Percentiles rank a stretch among this genome's conserved stretches.
Conservation (phyloP, 2,888 invertebrate genomes). For the Mantis religiosa region DNA sequence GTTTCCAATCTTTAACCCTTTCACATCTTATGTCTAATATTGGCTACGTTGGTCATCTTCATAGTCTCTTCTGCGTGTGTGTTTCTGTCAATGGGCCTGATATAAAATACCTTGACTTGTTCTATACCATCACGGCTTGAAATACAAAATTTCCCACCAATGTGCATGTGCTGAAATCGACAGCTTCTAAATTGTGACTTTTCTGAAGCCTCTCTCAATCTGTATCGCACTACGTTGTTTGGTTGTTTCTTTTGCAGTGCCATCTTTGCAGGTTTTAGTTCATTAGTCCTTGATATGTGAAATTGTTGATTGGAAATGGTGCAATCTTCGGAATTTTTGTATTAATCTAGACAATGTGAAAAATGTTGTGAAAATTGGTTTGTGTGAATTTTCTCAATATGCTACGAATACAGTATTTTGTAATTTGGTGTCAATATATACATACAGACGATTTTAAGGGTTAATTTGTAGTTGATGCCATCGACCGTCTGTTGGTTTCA, state of each 20-base stretch:
- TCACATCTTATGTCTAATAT: too few relatives aligned
- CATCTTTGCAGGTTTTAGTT: constrained; percentile 29
- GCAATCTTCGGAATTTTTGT: constrained; percentile 9
- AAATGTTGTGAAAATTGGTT: constrained; percentile 8
- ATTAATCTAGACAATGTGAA: not conserved
- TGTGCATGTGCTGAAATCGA: not conserved
- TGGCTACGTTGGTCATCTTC: too few relatives aligned
- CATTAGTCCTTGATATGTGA: constrained; percentile 29
- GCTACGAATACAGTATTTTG: not conserved
- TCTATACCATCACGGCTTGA: too few relatives aligned
- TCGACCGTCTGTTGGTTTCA: constrained; percentile 23
- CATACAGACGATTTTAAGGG: constrained; percentile 11
- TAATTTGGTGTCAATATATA: constrained; percentile 11
- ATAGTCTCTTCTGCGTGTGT: too few relatives aligned
- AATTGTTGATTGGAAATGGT: constrained; percentile 25
- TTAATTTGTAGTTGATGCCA: constrained; percentile 22
- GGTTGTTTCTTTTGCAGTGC: constrained; percentile 26
- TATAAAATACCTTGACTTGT: too few relatives aligned
- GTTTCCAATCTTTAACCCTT: too few relatives aligned
- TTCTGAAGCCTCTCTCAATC: not conserved
- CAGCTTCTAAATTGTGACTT: not conserved
- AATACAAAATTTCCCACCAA: not conserved
- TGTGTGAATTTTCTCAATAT: constrained; percentile 5
- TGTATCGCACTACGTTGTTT: constrained; percentile 13
- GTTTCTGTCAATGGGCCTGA: too few relatives aligned